Conservation (phyloP, 2,113 vertebrate species). For the Myxocyprinus asiaticus region DNA sequence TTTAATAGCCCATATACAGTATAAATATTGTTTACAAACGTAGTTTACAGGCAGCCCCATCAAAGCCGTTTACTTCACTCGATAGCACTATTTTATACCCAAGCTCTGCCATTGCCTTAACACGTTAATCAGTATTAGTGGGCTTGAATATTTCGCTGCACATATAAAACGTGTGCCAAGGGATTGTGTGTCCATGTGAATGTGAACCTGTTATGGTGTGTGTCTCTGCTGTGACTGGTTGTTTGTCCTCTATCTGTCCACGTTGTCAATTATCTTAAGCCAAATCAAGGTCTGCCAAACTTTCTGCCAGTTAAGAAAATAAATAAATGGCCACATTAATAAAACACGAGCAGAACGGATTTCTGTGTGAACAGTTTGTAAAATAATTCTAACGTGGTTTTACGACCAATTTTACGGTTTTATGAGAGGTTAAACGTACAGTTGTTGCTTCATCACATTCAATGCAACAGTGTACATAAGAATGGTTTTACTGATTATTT, state of each 20-base stretch:
- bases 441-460: too few species aligned
- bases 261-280: not conserved
- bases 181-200: constrained; percentile 38
- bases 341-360: not conserved
- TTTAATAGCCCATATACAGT: constrained; percentile 19
- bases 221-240: not conserved
- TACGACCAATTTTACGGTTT: too few species aligned
- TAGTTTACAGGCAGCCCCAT: constrained; percentile 53
- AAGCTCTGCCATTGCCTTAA: constrained; percentile 58
- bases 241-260: constrained; percentile 13
- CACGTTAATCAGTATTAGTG: constrained; percentile 54
- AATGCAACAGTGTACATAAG: too few species aligned
- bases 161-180: constrained; percentile 46
- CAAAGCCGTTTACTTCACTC: constrained; percentile 52
- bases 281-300: not conserved
- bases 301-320: not conserved
- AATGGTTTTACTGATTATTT: too few species aligned
- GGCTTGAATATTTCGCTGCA: constrained; percentile 51
- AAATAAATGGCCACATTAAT: not conserved
- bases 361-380: too few species aligned
- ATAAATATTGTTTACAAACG: constrained; percentile 54
- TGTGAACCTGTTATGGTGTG: constrained; percentile 32
- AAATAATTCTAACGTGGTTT: too few species aligned
- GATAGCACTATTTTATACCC: constrained; percentile 55
- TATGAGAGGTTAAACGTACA: too few species aligned